Evolutionary conservation across 2,113 vertebrate genomes (phyloP), one percentile per base, ranked within the genome.

Genomic region (Gallinago undulata): DNA sequence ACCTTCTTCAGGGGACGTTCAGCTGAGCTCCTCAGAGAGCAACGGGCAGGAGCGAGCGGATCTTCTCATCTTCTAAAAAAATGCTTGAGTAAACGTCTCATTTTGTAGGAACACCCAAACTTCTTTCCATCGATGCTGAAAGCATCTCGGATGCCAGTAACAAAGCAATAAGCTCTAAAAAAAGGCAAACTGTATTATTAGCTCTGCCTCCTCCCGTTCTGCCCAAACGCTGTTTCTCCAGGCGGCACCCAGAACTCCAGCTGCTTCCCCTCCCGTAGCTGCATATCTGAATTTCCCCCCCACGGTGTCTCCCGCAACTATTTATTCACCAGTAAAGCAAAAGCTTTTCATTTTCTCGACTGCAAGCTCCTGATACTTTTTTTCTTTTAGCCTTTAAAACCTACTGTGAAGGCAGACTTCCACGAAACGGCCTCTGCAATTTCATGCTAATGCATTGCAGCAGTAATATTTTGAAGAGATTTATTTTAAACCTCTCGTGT

Each of bases 11-110:
- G 77, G 37, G 18, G 43, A 33, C 3, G 37, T 31, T 59, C 25
- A 28, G 2, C 4, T 2, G 68, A 74, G 50, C 39, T 75, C 66
- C 13, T 33, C 67, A 47, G 45, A 62, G 39, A 45, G 31, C 67
- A 28, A 4, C 0, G 18, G 53, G 39, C 2, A 41, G 30, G 30
- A 85, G 45, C 24, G 41, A 83, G 43, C 0, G 60, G 73, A 63
- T 39, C 10, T 39, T 39, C 19, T 24, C 3, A 0, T 3, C 59
- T 55, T 55, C 53, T 55, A 35, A 53, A 66, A 63, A 67, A 39
- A 9, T 0, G 19, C 56, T 35, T 0, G 0, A 47, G 28, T 33
- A 82, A 82, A 60, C 35, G 10, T 43, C 76, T 77, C 33, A 31
- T 78, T 87, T 67, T 25, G 47, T 35, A 84, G 76, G 62, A 72